Evolutionary conservation across 2,113 vertebrate species (phyloP).

Genomic region (Passer montanus): DNA sequence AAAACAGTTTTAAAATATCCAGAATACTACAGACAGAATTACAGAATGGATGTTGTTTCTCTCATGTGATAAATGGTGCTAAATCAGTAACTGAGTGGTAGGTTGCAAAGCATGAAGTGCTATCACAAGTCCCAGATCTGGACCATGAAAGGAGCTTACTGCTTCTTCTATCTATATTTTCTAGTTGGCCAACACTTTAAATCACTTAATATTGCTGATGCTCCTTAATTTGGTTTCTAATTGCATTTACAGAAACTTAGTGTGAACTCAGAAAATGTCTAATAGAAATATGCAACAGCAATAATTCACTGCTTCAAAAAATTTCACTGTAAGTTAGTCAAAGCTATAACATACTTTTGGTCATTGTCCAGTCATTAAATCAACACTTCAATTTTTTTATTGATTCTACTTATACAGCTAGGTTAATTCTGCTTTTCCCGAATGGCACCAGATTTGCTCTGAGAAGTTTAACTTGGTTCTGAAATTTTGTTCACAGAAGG

Average conservation of each 20-base stretch:
- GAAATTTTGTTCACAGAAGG: background rate
- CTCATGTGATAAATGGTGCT: background rate
- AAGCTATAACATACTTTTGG: background rate
- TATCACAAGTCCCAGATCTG: background rate
- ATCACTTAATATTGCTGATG: background rate
- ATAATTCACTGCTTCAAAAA: background rate
- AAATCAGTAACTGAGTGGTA: background rate
- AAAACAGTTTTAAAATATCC: background rate
- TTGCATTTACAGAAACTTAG: background rate
- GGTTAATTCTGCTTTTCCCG: background rate
- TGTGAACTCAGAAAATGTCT: background rate
- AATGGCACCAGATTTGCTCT: background rate
- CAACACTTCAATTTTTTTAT: background rate
- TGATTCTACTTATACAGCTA: background rate
- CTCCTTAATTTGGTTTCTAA: background rate
- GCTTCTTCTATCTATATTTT: background rate
- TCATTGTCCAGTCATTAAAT: background rate
- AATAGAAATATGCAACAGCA: background rate
- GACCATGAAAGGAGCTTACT: background rate
- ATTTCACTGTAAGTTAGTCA: background rate
- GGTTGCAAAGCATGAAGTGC: background rate
- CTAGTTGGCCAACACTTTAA: background rate
- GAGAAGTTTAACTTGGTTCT: background rate
- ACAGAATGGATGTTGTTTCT: background rate
- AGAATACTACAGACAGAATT: background rate